Percentiles rank a stretch among this genome's conserved stretches.
Evolutionary conservation across 2,113 vertebrate genomes (phyloP).

Genomic region (Cyprinodon brontotheroides): DNA sequence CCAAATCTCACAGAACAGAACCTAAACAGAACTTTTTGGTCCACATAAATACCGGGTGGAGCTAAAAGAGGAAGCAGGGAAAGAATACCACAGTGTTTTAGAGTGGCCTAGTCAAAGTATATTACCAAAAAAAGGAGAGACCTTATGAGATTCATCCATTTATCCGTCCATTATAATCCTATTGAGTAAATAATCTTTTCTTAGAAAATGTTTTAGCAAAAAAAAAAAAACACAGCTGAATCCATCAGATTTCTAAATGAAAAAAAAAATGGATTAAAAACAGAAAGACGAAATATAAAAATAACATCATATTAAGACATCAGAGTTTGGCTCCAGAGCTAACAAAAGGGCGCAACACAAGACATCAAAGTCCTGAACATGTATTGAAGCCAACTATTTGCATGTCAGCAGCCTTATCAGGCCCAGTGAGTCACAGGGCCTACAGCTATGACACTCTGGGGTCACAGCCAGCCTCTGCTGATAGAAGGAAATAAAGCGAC

Average conservation of each 20-base stretch:
- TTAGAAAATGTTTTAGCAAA: no score
- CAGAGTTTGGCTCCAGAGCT: neutral
- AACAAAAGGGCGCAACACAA: slow-evolving; percentile 12
- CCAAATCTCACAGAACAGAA: no score
- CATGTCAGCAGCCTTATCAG: slow-evolving; percentile 61
- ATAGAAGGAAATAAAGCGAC: neutral
- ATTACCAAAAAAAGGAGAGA: no score
- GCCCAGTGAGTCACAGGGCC: slow-evolving; percentile 44
- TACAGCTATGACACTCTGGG: slow-evolving; percentile 18
- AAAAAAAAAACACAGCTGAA: no score
- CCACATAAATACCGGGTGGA: no score
- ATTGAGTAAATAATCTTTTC: no score
- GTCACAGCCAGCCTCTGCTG: neutral
- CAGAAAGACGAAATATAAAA: neutral
- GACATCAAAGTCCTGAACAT: slow-evolving; percentile 5
- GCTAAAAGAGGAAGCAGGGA: no score
- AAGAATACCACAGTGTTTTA: no score
- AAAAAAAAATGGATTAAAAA: neutral
- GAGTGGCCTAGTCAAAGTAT: no score
- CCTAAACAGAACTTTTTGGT: no score
- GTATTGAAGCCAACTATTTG: slow-evolving; percentile 48
- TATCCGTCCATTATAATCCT: no score
- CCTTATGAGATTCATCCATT: no score
- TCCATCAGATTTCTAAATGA: neutral
- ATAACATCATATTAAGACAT: neutral